Evolutionary conservation across 2,888 invertebrate species (phyloP), one percentile per base, ranked within the genome.

Genomic region (Oligia strigilis): DNA sequence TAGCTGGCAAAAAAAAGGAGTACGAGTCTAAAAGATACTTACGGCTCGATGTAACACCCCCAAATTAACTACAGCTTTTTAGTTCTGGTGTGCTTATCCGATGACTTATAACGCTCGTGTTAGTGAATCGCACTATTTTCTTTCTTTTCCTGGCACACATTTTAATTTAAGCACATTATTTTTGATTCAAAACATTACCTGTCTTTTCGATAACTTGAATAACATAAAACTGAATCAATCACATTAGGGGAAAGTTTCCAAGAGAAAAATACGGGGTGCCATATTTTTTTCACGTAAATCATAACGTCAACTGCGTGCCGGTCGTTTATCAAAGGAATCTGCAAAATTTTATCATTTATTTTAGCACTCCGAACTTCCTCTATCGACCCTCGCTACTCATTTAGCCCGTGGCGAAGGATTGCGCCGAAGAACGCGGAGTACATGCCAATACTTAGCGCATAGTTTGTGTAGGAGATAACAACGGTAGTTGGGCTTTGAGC

Each of bases 301-400:
- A 82, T 58, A 70, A 82, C 43, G 73, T 84, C 86, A 82, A 72
- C 49, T 71, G 40, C 58, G 52, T 64, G 75, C 43, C 36, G 72
- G 66, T 83, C 87, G 83, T 87, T 85, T 77, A 79, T 83, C 87
- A 84, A 36, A 19, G 49, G 62, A 70, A 77, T 85, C 80, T 87
- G 77, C 80, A 83, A 86, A 78, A 78, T 83, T 83, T 83, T 86
- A 86, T 75, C 86, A 86, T 84, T 84, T 83, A 78, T 84, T 82
- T 82, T 64, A 86, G 60, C 55, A 36, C n/a, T 82, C 70, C 55
- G 29, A 55, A 72, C 46, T 87, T 73, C 65, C 83, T 65, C 58
- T 60, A 84, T 87, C 77, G 84, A 77, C 72, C 77, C 36, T 85
- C 52, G 71, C 72, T 75, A 77, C 55, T 87, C 84, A 85, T 85